A percentile compares a stretch with the other conserved stretches of the same genome.
Conservation (phyloP, 2,113 vertebrate genomes). For the Struthio camelus region DNA sequence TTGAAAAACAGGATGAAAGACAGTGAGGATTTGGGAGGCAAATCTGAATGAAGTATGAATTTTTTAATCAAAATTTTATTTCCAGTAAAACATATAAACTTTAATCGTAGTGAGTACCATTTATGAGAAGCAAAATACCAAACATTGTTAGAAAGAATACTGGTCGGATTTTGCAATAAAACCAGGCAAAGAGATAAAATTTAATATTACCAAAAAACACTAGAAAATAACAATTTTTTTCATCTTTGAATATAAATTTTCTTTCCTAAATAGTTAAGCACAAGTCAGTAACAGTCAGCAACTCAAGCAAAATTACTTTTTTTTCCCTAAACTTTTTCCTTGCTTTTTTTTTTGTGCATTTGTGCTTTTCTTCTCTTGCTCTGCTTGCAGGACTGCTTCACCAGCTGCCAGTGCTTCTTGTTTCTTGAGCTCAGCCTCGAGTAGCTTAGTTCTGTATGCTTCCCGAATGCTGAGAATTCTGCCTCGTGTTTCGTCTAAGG, state of each 20-base stretch:
- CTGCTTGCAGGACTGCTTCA: constrained; percentile 56
- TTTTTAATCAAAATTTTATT: constrained; percentile 14
- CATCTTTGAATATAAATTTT: not conserved
- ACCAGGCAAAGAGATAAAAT: not conserved
- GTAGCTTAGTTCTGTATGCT: constrained; percentile 70
- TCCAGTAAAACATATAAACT: not conserved
- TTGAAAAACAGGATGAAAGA: not conserved
- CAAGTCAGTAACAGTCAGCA: not conserved
- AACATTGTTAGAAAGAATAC: not conserved
- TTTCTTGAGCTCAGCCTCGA: constrained; percentile 68
- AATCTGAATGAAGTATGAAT: not conserved
- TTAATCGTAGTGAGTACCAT: not conserved
- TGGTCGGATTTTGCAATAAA: not conserved
- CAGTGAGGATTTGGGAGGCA: not conserved
- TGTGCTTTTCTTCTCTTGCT: constrained; percentile 66
- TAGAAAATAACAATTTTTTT: not conserved
- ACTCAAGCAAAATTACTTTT: constrained; percentile 67
- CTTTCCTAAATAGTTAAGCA: not conserved
- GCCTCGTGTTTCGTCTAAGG: constrained; percentile 73
- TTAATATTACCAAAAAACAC: not conserved
- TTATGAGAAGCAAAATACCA: not conserved
- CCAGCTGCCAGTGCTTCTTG: constrained; percentile 65
- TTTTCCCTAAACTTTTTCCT: constrained; percentile 71
- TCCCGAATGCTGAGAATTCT: constrained; percentile 72
- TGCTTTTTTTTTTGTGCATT: constrained; percentile 39